phyloP scores from a whole-genome alignment of 2,797 vertebrate genomes.

The Fratercula arctica region DNA sequence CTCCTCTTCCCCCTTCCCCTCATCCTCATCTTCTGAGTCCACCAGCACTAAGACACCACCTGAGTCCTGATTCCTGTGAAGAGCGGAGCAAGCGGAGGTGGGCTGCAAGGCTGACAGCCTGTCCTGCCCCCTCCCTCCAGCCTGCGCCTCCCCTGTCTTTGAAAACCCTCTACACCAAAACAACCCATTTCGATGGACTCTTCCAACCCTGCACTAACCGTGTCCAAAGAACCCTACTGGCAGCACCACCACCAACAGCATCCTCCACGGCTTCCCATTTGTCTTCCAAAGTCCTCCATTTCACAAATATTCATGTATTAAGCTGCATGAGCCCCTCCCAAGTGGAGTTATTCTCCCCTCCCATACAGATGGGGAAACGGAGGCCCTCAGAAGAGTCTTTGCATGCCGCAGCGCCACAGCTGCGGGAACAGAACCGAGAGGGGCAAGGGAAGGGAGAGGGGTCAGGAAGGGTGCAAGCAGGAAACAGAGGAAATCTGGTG shows the following conservation, averaged over 20 bases:
- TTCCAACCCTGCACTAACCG: background rate
- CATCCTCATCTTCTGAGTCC: constrained; percentile 83
- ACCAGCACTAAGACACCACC: constrained; percentile 87
- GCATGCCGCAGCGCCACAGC: background rate
- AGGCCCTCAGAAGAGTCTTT: background rate
- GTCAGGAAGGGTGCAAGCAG: background rate
- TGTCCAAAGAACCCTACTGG: too few relatives aligned
- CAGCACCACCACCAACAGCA: too few relatives aligned
- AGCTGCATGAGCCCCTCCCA: background rate
- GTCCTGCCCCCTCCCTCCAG: background rate
- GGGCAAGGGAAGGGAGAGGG: background rate
- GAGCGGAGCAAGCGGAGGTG: background rate
- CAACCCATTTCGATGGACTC: accelerated
- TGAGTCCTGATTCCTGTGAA: constrained; percentile 50
- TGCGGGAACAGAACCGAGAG: background rate
- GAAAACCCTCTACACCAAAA: background rate
- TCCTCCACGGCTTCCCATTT: background rate
- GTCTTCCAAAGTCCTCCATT: background rate
- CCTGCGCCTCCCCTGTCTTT: background rate
- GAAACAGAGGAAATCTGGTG: background rate
- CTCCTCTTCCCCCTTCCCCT: background rate
- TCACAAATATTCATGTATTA: background rate
- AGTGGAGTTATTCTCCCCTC: background rate
- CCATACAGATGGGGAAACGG: accelerated
- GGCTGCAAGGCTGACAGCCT: background rate